Percentiles rank a stretch among this genome's conserved stretches.
Conservation (phyloP, 1,140 invertebrate genomes). For the Papilio dardanus region DNA sequence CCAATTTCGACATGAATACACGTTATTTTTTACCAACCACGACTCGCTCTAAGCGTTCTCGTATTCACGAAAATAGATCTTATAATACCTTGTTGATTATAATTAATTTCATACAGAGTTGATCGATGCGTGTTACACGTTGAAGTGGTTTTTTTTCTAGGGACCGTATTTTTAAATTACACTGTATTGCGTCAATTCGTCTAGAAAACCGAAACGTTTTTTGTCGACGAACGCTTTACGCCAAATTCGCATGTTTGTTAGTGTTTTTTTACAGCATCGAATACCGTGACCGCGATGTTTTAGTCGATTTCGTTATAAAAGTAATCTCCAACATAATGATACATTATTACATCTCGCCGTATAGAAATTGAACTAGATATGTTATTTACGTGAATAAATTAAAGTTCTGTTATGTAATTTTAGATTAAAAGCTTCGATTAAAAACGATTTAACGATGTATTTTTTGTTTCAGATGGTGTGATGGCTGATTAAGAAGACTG, state of each 20-base stretch:
- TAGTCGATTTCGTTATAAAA: constrained; percentile 54
- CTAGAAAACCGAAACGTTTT: constrained; percentile 66
- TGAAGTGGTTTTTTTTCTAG: constrained; percentile 57
- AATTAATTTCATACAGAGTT: constrained; percentile 76
- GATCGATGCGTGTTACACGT: constrained; percentile 74
- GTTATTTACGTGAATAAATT: constrained; percentile 45
- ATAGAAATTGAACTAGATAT: constrained; percentile 45
- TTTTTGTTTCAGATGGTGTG: constrained; percentile 68
- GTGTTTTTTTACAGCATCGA: constrained; percentile 55
- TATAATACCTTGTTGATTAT: constrained; percentile 75
- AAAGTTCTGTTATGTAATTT: constrained; percentile 28
- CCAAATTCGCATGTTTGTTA: constrained; percentile 62
- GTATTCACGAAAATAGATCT: constrained; percentile 80
- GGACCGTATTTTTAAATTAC: constrained; percentile 76
- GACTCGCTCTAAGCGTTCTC: constrained; percentile 67
- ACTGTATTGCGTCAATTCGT: constrained; percentile 72
- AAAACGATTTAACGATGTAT: constrained; percentile 43
- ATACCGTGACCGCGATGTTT: constrained; percentile 48
- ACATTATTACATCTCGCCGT: constrained; percentile 23
- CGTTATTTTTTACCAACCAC: constrained; percentile 61
- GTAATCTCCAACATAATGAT: constrained; percentile 51
- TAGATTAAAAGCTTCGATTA: constrained; percentile 33
- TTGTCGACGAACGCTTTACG: constrained; percentile 61
- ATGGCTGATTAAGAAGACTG: constrained; percentile 72
- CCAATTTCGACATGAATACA: constrained; percentile 74